phyloP scores from a whole-genome alignment of 2,888 invertebrate genomes.

The Atethmia centrago region DNA sequence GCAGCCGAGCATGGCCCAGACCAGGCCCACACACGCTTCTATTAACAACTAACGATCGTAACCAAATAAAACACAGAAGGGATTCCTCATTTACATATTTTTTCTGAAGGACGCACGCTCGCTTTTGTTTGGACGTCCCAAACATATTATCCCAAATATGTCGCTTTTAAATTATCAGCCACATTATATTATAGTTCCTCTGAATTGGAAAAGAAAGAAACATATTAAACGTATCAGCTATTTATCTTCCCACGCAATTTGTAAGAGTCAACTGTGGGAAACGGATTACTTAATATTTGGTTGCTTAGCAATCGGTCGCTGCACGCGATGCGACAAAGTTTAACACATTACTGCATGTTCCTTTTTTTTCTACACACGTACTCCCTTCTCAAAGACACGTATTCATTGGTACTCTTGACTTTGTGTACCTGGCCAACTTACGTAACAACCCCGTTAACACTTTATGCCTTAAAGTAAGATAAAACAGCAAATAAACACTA shows the following conservation, averaged over 20 bases:
- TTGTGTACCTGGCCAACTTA: background rate
- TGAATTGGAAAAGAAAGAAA: conserved; percentile 61
- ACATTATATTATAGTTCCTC: conserved; percentile 51
- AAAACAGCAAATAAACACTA: conserved; percentile 13
- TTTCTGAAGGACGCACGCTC: conserved; percentile 33
- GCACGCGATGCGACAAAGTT: conserved; percentile 28
- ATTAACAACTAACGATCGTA: conserved; percentile 54
- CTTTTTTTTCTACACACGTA: background rate
- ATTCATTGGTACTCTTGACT: background rate
- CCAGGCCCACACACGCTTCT: conserved; percentile 38
- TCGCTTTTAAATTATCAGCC: conserved; percentile 55
- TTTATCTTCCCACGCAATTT: conserved; percentile 63
- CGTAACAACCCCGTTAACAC: background rate
- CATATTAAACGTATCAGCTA: conserved; percentile 57
- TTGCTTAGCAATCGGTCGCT: conserved; percentile 39
- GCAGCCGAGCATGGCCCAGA: conserved; percentile 44
- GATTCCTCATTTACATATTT: conserved; percentile 52
- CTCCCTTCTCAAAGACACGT: conserved; percentile 5
- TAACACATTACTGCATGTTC: conserved; percentile 5
- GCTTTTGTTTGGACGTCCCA: conserved; percentile 41
- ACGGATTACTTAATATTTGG: conserved; percentile 54
- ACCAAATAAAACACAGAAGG: conserved; percentile 61
- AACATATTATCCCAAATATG: conserved; percentile 50
- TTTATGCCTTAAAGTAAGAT: conserved; percentile 10
- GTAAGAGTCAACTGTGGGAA: conserved; percentile 63